A percentile compares a stretch with the other conserved stretches of the same genome.
phyloP scores from a whole-genome alignment of 2,888 invertebrate species.

The Lithophane socia region DNA sequence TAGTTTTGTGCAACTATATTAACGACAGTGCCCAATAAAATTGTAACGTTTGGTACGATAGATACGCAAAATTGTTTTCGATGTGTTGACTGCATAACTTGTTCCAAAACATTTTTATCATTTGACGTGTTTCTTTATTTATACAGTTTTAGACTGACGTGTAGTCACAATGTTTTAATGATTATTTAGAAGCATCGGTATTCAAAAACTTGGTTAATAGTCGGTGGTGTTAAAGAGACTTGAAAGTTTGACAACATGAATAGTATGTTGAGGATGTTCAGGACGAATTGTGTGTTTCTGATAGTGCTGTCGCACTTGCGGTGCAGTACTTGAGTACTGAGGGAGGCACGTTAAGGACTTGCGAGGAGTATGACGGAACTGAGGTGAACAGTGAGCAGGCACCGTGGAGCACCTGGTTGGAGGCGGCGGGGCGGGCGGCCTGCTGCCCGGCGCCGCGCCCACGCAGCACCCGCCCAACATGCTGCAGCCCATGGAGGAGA shows the following conservation, averaged over 20 bases:
- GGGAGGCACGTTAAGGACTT: conserved; percentile 65
- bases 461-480: conserved; percentile 91
- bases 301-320: conserved; percentile 81
- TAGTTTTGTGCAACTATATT: conserved; percentile 17
- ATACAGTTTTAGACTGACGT: conserved; percentile 66
- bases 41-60: conserved; percentile 35
- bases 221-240: conserved; percentile 57
- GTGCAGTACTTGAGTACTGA: conserved; percentile 83
- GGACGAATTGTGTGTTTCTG: conserved; percentile 83
- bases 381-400: conserved; percentile 81
- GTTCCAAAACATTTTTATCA: conserved; percentile 81
- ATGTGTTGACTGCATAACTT: conserved; percentile 78
- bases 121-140: conserved; percentile 72
- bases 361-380: conserved; percentile 78
- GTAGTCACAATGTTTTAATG: conserved; percentile 59
- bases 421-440: conserved; percentile 93
- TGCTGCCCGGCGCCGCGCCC: conserved; percentile 91
- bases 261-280: conserved; percentile 79
- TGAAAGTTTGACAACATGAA: conserved; percentile 79
- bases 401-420: conserved; percentile 95
- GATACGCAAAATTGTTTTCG: conserved; percentile 58
- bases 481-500: conserved; percentile 91
- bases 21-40: conserved; percentile 31
- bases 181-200: conserved; percentile 32
- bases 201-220: conserved; percentile 43